A percentile compares a stretch with the other conserved stretches of the same genome.
These are phyloP conservation scores for Pecten maximus DNA, from an alignment of 2,888 invertebrate species.

Conservation along the genomic window DNA sequence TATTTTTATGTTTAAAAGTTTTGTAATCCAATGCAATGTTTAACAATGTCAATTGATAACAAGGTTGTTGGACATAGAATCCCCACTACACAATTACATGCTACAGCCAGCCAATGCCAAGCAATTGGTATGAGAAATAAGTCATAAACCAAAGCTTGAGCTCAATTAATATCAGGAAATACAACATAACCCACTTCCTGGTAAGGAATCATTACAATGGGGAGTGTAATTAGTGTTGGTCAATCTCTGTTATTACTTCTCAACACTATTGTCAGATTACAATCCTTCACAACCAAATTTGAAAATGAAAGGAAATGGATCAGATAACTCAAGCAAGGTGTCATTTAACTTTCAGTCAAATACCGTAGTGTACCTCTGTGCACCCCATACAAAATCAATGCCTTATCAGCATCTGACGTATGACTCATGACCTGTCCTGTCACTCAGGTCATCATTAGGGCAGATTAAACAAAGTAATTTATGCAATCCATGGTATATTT, in stretches of 20 bases:
- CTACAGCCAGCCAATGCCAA: background rate
- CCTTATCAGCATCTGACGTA: slow-evolving; percentile 8
- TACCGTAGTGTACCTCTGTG: slow-evolving; percentile 20
- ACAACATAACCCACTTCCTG: slow-evolving; percentile 4
- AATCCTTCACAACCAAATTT: background rate
- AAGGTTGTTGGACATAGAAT: no score
- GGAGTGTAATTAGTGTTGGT: background rate
- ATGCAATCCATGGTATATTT: no score
- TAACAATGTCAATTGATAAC: no score
- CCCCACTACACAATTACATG: no score
- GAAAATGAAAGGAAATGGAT: slow-evolving; percentile 25
- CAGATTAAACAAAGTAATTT: background rate
- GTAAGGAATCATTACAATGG: background rate
- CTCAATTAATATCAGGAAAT: slow-evolving; percentile 28
- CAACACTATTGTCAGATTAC: background rate
- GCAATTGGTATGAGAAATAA: background rate
- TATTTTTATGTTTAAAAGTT: no score
- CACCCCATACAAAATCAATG: slow-evolving; percentile 21
- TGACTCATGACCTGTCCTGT: slow-evolving; percentile 18
- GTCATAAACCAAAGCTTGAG: background rate
- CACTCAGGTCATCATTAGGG: background rate
- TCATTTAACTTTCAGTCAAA: background rate
- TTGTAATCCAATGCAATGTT: no score
- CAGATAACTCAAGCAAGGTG: background rate
- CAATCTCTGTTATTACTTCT: background rate